Conservation (phyloP, 2,113 vertebrate genomes). For the Pteropus alecto region DNA sequence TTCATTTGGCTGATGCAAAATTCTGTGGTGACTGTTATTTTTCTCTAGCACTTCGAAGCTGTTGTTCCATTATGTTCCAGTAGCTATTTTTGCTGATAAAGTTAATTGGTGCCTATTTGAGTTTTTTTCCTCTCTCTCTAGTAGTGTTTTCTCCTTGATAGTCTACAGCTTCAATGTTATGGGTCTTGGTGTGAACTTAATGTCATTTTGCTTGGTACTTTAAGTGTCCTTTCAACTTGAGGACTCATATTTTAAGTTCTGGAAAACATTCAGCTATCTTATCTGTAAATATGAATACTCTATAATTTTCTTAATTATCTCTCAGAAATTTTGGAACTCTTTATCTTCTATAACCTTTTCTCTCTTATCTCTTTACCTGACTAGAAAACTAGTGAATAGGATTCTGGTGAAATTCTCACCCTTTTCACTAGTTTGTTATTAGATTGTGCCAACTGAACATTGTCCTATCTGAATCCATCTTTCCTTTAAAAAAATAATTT, state of each 20-base stretch:
- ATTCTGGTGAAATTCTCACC: neutral
- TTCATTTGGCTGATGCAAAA: conserved; percentile 2
- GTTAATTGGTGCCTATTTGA: neutral
- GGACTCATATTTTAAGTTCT: neutral
- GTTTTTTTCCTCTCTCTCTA: neutral
- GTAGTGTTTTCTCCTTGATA: neutral
- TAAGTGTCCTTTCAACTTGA: neutral
- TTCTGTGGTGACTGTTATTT: neutral
- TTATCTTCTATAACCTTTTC: neutral
- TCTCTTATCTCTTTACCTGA: neutral
- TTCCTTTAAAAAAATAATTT: neutral
- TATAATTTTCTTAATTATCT: neutral
- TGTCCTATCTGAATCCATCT: neutral
- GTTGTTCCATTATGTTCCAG: neutral
- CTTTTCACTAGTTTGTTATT: neutral
- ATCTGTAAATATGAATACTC: neutral
- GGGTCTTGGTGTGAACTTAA: neutral
- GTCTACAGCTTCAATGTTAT: neutral
- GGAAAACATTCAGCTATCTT: neutral
- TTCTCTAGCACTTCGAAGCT: neutral
- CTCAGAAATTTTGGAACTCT: neutral
- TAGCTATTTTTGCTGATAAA: conserved; percentile 5
- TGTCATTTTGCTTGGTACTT: neutral
- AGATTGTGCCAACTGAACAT: neutral
- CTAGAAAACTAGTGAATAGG: neutral